Evolutionary conservation across 2,888 invertebrate species (phyloP), one percentile per base, ranked within the genome.

Genomic region (Pharmacophagus antenor): DNA sequence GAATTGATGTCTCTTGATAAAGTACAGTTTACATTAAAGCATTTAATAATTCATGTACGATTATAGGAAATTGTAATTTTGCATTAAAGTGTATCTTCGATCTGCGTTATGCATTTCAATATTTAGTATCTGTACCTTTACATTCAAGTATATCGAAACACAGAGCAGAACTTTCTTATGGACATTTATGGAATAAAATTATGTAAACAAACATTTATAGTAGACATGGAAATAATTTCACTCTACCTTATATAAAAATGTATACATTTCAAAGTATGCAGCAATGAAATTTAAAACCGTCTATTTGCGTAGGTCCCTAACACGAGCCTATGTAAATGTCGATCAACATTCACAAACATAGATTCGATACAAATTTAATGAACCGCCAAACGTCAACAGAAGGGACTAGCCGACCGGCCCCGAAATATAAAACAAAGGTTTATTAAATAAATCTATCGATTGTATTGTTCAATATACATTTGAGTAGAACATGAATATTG

Each of bases 361-460:
- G 69, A 68, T 71, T 74, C 71, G 64, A 79, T 78, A 81, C 77
- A 76, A 80, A 82, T 74, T 76, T 77, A 84, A 84, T 82, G 82
- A 84, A 80, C 77, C 85, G 70, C 79, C 70, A 58, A 81, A 77
- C 73, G 73, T 76, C 78, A 84, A 82, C 74, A 73, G 22, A 44
- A 63, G 72, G 70, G 67, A 73, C 70, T 78, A 77, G 79, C 75
- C 61, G 61, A 57, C 41, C 57, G 31, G 62, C 55, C 55, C 64
- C 65, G 67, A 67, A 76, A 71, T 77, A 76, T 47, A 23, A 48
- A 42, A 52, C 25, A 58, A 53, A 48, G 47, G 21, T 20, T 23
- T 2, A 42, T 17, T 42, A 42, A 42, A 17, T 17, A 42, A 15
- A 15, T 37, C 37, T 37, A 15, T 15, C 4, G 37, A 25, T 7